These are phyloP conservation scores for Psittacara wagleri DNA, from an alignment of 2,113 vertebrate species.

Conservation along the genomic window DNA sequence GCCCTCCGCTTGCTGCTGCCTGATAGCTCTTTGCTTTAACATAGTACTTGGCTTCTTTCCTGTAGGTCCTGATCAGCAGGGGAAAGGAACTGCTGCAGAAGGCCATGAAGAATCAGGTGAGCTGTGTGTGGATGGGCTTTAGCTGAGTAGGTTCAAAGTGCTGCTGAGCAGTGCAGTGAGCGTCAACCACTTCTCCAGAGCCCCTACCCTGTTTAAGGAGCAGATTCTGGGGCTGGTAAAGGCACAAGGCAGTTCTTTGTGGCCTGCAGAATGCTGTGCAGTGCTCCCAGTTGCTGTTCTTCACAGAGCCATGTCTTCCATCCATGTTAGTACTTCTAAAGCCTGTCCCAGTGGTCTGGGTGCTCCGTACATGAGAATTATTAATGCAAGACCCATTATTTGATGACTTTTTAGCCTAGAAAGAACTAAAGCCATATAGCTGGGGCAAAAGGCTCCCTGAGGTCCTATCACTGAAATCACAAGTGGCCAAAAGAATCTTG, in stretches of 20 bases:
- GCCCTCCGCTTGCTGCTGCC: neutral
- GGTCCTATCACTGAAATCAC: neutral
- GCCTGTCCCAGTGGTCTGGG: neutral
- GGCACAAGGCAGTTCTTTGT: neutral
- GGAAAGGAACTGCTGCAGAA: slow-evolving; percentile 86
- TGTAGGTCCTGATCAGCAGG: slow-evolving; percentile 80
- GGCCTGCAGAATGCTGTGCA: neutral
- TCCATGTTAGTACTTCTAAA: neutral
- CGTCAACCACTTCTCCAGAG: neutral
- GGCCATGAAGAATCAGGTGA: slow-evolving; percentile 86
- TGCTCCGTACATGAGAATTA: neutral
- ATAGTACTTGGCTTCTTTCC: neutral
- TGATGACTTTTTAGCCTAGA: neutral
- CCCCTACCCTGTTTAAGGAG: neutral
- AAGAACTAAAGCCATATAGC: neutral
- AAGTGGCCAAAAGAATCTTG: neutral
- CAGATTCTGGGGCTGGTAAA: neutral
- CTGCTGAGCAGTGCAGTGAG: neutral
- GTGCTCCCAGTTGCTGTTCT: neutral
- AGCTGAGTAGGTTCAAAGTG: neutral
- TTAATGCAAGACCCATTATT: neutral
- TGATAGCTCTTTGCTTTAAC: neutral
- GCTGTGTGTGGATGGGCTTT: neutral
- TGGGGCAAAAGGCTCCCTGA: neutral
- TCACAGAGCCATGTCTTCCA: rapidly evolving